Percentiles rank a stretch among this genome's conserved stretches.
Conservation (phyloP, 2,797 vertebrate species). For the Lacerta agilis region DNA sequence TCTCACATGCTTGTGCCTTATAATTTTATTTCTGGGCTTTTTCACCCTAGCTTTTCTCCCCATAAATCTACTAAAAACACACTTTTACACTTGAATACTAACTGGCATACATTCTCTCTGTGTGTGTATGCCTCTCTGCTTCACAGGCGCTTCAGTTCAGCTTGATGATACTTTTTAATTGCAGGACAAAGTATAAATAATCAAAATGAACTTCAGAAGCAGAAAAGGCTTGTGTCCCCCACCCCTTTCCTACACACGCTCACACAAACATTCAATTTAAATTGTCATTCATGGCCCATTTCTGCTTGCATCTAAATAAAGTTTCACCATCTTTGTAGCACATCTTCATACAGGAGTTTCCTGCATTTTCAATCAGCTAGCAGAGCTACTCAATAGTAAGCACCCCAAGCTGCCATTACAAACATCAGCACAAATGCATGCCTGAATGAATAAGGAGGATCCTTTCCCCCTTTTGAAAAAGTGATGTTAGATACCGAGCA, state of each 20-base stretch:
- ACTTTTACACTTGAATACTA: background rate
- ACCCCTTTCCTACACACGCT: too few relatives aligned
- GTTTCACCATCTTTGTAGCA: background rate
- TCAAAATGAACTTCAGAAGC: background rate
- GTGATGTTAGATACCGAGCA: background rate
- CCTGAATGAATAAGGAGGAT: background rate
- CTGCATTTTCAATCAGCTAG: background rate
- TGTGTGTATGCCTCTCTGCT: background rate
- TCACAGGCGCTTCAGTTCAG: background rate
- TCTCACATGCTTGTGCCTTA: background rate
- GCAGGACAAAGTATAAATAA: background rate
- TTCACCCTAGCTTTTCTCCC: background rate
- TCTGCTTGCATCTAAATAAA: background rate
- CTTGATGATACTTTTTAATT: background rate
- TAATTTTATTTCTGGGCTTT: background rate
- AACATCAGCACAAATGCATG: background rate
- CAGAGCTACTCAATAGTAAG: background rate
- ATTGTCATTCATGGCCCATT: background rate
- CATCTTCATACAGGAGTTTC: background rate
- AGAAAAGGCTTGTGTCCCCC: background rate
- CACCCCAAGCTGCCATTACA: background rate
- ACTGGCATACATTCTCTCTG: background rate
- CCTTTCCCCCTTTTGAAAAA: background rate
- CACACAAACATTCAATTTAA: background rate
- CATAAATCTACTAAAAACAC: background rate